Percentiles rank a stretch among this genome's conserved stretches.
phyloP scores from a whole-genome alignment of 92 coral and sea anemone genomes.

The Palythoa heliodiscus region DNA sequence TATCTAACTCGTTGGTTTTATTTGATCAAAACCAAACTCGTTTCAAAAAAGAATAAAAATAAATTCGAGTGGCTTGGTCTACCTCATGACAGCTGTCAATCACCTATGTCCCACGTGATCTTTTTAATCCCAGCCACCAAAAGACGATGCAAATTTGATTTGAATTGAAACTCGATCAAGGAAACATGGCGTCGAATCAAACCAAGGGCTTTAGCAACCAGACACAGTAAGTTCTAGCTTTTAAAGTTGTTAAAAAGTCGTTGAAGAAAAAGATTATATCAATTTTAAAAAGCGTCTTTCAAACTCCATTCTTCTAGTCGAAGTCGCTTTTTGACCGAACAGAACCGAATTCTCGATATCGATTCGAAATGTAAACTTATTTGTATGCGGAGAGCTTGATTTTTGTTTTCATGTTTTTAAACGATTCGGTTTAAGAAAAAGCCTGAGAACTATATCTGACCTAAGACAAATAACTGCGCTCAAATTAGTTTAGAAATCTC shows the following conservation, averaged over 20 bases:
- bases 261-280: neutral
- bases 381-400: conserved; percentile 29
- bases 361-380: conserved; percentile 30
- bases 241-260: neutral
- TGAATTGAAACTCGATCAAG: conserved; percentile 48
- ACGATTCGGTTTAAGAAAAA: neutral
- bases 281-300: neutral
- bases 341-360: conserved; percentile 25
- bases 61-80: neutral
- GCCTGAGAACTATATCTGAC: neutral
- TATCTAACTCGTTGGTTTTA: neutral
- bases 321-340: neutral
- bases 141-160: conserved; percentile 13
- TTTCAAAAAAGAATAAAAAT: neutral
- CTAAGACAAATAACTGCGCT: neutral
- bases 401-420: neutral
- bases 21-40: neutral
- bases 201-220: conserved; percentile 24
- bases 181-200: conserved; percentile 43
- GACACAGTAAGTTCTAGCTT: conserved; percentile 7
- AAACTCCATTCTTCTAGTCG: neutral
- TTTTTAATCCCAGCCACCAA: conserved; percentile 17
- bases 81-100: conserved; percentile 22
- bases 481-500: neutral
- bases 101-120: conserved; percentile 12